Percentiles rank a stretch among this genome's conserved stretches.
These are phyloP conservation scores for Smithornis capensis DNA, from an alignment of 2,113 vertebrate genomes.

Conservation along the genomic window DNA sequence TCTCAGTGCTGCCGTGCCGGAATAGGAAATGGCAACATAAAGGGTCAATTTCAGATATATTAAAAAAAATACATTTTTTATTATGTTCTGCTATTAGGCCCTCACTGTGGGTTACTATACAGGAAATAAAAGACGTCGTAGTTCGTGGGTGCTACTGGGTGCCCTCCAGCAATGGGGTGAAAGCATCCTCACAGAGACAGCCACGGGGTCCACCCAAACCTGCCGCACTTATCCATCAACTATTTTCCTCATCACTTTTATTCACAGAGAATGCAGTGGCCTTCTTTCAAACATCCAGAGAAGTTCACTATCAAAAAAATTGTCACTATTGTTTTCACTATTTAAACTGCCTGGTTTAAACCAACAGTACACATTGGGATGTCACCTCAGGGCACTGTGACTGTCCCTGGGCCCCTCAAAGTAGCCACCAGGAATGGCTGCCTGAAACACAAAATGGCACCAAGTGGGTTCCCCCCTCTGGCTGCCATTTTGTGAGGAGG, in stretches of 20 bases:
- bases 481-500: not conserved
- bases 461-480: not conserved
- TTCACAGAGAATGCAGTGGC: too few relatives aligned
- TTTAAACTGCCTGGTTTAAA: not conserved
- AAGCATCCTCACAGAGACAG: fast-evolving
- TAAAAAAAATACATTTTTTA: not conserved
- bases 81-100: not conserved
- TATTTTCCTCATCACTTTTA: too few relatives aligned
- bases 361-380: not conserved
- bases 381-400: not conserved
- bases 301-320: not conserved
- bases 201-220: not conserved
- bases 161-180: not conserved
- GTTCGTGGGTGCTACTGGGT: not conserved
- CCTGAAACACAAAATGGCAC: not conserved
- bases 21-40: not conserved
- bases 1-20: not conserved
- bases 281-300: not conserved
- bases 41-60: not conserved
- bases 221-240: not conserved
- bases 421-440: too few relatives aligned
- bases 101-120: fast-evolving
- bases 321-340: not conserved
- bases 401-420: fast-evolving
- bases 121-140: fast-evolving